Evolutionary conservation across 2,113 vertebrate genomes (phyloP), one percentile per base, ranked within the genome.

Genomic region (Anser brachyrhynchus): DNA sequence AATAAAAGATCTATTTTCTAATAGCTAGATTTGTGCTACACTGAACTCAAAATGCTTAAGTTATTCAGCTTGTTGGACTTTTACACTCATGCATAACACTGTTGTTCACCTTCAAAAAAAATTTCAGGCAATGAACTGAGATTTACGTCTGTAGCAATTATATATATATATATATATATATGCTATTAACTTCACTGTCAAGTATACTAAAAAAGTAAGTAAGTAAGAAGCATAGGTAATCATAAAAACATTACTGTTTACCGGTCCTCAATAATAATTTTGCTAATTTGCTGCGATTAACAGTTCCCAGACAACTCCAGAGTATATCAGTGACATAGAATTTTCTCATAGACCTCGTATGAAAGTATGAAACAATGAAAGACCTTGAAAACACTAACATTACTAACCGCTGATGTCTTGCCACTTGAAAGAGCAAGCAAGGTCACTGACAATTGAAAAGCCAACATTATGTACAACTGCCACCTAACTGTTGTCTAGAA

Each of bases 11-110:
- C 20, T 62, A 8, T 69, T 90, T 71, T 81, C 46, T n/a, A 46
- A 2, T 11, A 10, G 7, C 22, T 64, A 81, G 6, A 58, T 10
- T n/a, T 61, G 11, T 33, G 49, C 0, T 2, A 57, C 9, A 3
- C 41, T 11, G 21, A 93, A 58, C 14, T 73, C 21, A 22, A 22
- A 59, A 3, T 4, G 28, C 61, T 55, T 64, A 43, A 84, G 55
- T 11, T n/a, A 8, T 51, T 76, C 54, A 37, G 29, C 11, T 43
- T 54, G 3, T 31, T 49, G 25, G 15, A 51, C 13, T 78, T 10
- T 74, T 29, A 73, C 11, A 84, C 4, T 1, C 39, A 73, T 31
- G 52, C 9, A 21, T 37, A 43, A 43, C 13, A 64, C 6, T 91
- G 8, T 20, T 79, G 23, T 13, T 95, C 49, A 79, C 26, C 26